Evolutionary conservation across 2,113 vertebrate genomes (phyloP).

Genomic region (Nesoenas mayeri): DNA sequence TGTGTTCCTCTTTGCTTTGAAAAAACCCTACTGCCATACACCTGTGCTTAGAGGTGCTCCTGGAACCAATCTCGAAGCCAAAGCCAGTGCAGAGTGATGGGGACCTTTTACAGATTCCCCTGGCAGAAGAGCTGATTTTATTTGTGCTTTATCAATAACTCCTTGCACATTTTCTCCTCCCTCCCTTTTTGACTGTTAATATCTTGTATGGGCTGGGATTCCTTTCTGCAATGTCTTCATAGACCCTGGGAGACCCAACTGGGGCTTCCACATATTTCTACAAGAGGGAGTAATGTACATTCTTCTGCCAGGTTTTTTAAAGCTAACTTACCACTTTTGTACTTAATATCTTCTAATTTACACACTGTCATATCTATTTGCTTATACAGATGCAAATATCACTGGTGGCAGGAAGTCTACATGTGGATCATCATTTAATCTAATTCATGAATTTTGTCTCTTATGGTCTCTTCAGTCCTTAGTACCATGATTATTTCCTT

Average conservation of each 20-base stretch:
- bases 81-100: neutral
- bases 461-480: neutral
- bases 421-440: neutral
- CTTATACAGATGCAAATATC: neutral
- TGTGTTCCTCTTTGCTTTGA: neutral
- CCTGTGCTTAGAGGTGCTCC: fast-evolving
- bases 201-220: neutral
- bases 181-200: neutral
- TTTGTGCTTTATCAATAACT: neutral
- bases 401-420: neutral
- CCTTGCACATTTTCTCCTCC: neutral
- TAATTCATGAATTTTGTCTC: neutral
- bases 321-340: neutral
- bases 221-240: neutral
- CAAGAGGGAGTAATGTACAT: neutral
- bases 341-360: neutral
- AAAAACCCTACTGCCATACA: neutral
- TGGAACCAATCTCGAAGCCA: neutral
- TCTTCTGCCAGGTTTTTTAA: neutral
- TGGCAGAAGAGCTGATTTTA: neutral
- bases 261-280: fast-evolving
- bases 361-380: neutral
- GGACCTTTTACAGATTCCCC: too few species aligned
- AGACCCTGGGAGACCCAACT: neutral
- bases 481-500: neutral